phyloP scores from a whole-genome alignment of 2,113 vertebrate genomes.

The Pithys albifrons region DNA sequence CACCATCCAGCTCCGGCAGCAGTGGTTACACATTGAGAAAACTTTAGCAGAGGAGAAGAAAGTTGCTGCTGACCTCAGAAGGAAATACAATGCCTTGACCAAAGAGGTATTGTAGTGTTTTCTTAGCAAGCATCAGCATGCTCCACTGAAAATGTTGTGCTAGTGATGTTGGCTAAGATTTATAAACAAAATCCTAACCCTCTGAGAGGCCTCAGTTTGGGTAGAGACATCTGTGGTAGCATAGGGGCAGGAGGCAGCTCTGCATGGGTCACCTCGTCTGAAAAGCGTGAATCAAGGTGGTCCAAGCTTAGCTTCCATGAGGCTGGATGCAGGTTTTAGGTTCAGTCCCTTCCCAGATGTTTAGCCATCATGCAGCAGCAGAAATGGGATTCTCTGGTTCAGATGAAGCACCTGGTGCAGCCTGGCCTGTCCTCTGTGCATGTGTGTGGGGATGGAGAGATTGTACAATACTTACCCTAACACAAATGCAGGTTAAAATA shows the following conservation, averaged over 20 bases:
- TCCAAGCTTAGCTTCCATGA: background rate
- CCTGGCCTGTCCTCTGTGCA: background rate
- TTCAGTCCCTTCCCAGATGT: background rate
- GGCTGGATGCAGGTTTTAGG: background rate
- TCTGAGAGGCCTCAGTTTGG: background rate
- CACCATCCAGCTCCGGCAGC: conserved; percentile 82
- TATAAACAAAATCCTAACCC: background rate
- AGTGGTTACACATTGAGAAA: conserved; percentile 82
- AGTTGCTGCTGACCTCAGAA: conserved; percentile 77
- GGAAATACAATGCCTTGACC: conserved; percentile 76
- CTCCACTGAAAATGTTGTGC: background rate
- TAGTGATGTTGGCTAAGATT: background rate
- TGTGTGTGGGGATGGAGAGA: background rate
- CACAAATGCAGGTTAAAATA: background rate
- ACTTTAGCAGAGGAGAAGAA: conserved; percentile 82
- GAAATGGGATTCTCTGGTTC: background rate
- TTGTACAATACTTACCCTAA: background rate
- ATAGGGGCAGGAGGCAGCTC: background rate
- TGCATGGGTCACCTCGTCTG: background rate
- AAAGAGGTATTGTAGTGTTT: conserved; percentile 79
- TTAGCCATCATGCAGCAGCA: background rate
- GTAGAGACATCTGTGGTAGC: background rate
- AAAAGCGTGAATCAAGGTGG: background rate
- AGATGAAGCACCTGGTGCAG: background rate
- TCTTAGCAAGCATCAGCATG: background rate